A percentile compares a stretch with the other conserved stretches of the same genome.
Conservation (phyloP, 1,140 invertebrate species). For the Dufourea novaeangliae region DNA sequence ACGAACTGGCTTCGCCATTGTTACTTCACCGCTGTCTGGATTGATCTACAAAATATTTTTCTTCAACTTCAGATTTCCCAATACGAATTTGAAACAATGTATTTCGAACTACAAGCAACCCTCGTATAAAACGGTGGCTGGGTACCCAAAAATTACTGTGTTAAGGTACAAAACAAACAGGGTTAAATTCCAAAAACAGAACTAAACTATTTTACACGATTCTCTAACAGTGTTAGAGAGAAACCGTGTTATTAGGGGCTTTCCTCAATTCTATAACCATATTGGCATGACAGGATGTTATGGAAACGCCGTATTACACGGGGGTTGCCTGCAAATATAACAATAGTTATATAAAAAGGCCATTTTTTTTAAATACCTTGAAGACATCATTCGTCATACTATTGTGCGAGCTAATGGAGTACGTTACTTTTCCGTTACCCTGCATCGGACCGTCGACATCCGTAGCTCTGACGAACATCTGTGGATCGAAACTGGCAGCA, state of each 20-base stretch:
- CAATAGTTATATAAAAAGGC: background rate
- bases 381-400: conserved; percentile 82
- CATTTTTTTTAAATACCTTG: conserved; percentile 62
- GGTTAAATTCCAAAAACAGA: no score
- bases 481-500: conserved; percentile 88
- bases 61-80: background rate
- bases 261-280: no score
- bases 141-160: no score
- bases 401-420: conserved; percentile 87
- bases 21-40: conserved; percentile 86
- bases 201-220: no score
- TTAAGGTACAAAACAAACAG: no score
- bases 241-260: no score
- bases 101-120: no score
- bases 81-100: no score
- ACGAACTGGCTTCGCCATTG: conserved; percentile 84
- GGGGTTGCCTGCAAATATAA: background rate
- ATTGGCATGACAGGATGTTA: no score
- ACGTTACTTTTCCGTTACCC: conserved; percentile 86
- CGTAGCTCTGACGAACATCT: conserved; percentile 88
- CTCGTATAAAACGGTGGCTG: no score
- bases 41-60: conserved; percentile 83
- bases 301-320: no score
- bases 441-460: conserved; percentile 87
- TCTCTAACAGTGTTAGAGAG: no score